These are phyloP conservation scores for Tetragonula clypearis DNA, from an alignment of 1,140 invertebrate species.

Conservation along the genomic window DNA sequence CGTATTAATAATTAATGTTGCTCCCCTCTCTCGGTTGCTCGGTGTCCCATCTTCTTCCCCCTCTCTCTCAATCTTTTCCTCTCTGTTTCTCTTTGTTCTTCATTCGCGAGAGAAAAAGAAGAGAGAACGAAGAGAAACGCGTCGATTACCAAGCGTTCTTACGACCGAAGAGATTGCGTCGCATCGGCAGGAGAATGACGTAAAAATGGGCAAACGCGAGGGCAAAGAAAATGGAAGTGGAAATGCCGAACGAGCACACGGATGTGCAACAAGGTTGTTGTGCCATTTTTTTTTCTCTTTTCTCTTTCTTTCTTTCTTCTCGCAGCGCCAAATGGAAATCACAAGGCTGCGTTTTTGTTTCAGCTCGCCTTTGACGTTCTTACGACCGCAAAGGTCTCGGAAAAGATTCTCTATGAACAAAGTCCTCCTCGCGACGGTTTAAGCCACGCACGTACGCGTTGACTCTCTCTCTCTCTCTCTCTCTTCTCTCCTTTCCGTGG, in stretches of 20 bases:
- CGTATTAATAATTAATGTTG: conserved; percentile 36
- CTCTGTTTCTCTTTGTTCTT: not conserved
- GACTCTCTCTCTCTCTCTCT: not conserved
- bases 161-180: no score
- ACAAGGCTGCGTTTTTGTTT: not conserved
- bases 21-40: not conserved
- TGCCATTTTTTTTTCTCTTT: no score
- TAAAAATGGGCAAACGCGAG: conserved; percentile 21
- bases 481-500: no score
- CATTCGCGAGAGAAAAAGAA: not conserved
- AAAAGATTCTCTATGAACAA: conserved; percentile 3
- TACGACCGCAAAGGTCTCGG: conserved; percentile 12
- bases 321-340: conserved; percentile 34
- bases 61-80: not conserved
- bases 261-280: not conserved
- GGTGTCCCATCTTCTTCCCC: no score
- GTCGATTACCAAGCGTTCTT: not conserved
- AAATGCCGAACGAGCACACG: not conserved
- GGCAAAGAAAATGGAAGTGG: conserved; percentile 34
- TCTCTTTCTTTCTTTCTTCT: not conserved
- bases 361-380: conserved; percentile 3
- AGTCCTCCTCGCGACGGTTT: not conserved
- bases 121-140: not conserved
- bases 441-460: not conserved
- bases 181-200: not conserved